A percentile compares a stretch with the other conserved stretches of the same genome.
Evolutionary conservation across 2,797 vertebrate species (phyloP).

Genomic region (Anas flavirostris): DNA sequence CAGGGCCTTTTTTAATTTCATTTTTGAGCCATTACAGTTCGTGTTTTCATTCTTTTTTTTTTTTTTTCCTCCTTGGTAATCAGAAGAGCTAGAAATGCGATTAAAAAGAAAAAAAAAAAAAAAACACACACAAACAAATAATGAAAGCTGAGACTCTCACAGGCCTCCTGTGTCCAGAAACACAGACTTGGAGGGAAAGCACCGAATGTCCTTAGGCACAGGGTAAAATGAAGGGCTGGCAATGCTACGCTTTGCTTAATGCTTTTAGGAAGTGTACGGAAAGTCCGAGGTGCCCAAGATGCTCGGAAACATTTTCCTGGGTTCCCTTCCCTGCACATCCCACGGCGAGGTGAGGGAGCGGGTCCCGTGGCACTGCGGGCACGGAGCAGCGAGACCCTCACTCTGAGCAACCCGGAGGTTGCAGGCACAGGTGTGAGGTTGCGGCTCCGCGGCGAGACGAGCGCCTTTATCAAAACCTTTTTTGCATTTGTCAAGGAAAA

Average conservation of each 20-base stretch:
- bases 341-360: background rate
- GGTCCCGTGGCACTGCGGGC: background rate
- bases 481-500: background rate
- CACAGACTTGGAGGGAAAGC: background rate
- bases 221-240: background rate
- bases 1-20: background rate
- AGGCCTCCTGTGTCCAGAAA: background rate
- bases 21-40: constrained; percentile 18
- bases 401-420: background rate
- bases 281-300: background rate
- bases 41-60: background rate
- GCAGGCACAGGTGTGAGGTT: background rate
- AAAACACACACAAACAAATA: background rate
- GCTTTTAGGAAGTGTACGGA: background rate
- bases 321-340: background rate
- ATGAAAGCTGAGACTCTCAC: constrained; percentile 34
- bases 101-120: constrained; percentile 7
- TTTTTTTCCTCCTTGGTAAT: background rate
- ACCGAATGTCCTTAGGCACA: background rate
- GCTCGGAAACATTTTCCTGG: background rate
- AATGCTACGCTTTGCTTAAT: background rate
- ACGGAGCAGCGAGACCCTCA: background rate
- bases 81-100: constrained; percentile 38
- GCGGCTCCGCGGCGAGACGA: background rate
- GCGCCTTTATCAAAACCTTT: background rate